These are phyloP conservation scores for Nannoperca obscura DNA, from an alignment of 2,797 vertebrate species.

Conservation along the genomic window DNA sequence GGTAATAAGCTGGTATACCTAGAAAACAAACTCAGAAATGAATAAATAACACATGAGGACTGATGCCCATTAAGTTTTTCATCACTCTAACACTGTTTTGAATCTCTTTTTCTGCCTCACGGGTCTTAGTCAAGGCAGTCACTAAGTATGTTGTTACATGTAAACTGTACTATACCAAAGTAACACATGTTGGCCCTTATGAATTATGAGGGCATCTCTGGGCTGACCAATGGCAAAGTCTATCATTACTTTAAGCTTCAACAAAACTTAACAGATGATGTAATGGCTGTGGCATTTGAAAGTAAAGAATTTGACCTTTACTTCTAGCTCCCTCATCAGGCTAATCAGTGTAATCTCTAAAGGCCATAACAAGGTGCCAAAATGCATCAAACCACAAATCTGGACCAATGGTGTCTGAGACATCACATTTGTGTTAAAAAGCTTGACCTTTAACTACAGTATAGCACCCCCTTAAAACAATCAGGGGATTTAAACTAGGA, in stretches of 20 bases:
- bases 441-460: slow-evolving; percentile 62
- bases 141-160: background rate
- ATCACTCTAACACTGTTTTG: background rate
- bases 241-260: slow-evolving; percentile 9
- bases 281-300: slow-evolving; percentile 14
- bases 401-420: slow-evolving; percentile 16
- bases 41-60: slow-evolving; percentile 23
- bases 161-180: slow-evolving; percentile 15
- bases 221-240: background rate
- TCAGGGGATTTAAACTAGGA: slow-evolving; percentile 8
- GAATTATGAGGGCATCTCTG: slow-evolving; percentile 10
- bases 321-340: slow-evolving; percentile 35
- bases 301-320: slow-evolving; percentile 57
- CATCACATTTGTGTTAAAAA: slow-evolving; percentile 42
- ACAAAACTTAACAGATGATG: slow-evolving; percentile 28
- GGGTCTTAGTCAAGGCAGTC: background rate
- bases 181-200: slow-evolving; percentile 13
- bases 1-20: slow-evolving; percentile 21
- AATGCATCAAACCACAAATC: slow-evolving; percentile 38
- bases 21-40: background rate
- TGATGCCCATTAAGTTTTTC: background rate
- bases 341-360: slow-evolving; percentile 28
- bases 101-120: slow-evolving; percentile 9
- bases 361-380: slow-evolving; percentile 51
- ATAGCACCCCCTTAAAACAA: slow-evolving; percentile 37